These are phyloP conservation scores for Lordiphosa clarofinis DNA, from an alignment of 1,140 invertebrate genomes.

Conservation along the genomic window DNA sequence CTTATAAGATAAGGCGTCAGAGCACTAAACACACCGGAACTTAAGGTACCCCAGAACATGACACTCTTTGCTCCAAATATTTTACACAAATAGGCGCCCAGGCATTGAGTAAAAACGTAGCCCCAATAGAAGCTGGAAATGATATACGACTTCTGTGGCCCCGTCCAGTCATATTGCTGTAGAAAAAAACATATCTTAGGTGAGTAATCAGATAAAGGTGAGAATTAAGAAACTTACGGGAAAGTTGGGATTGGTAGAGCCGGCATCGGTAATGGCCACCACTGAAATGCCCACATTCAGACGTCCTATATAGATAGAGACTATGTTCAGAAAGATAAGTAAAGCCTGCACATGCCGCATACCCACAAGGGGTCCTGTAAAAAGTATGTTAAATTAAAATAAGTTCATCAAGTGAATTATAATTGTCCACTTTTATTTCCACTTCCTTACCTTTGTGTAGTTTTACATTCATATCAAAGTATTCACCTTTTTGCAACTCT, in stretches of 20 bases:
- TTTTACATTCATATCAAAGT: no score
- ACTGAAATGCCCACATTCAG: constrained; percentile 61
- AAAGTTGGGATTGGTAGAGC: constrained; percentile 81
- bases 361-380: constrained; percentile 52
- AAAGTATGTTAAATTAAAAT: neutral
- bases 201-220: no score
- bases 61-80: constrained; percentile 84
- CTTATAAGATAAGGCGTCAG: constrained; percentile 72
- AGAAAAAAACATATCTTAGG: no score
- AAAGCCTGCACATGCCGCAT: constrained; percentile 60
- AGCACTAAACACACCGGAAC: constrained; percentile 74
- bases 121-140: constrained; percentile 85
- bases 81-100: constrained; percentile 85
- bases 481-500: no score
- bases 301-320: constrained; percentile 44
- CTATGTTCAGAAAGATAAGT: constrained; percentile 54
- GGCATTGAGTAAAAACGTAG: constrained; percentile 82
- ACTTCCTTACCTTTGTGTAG: no score
- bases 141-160: constrained; percentile 80
- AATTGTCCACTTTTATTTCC: no score
- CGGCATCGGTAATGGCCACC: constrained; percentile 64
- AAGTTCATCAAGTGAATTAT: neutral
- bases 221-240: constrained; percentile 22
- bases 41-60: constrained; percentile 82
- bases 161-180: constrained; percentile 81